phyloP scores from a whole-genome alignment of 2,113 vertebrate species.

The Podarcis raffonei region DNA sequence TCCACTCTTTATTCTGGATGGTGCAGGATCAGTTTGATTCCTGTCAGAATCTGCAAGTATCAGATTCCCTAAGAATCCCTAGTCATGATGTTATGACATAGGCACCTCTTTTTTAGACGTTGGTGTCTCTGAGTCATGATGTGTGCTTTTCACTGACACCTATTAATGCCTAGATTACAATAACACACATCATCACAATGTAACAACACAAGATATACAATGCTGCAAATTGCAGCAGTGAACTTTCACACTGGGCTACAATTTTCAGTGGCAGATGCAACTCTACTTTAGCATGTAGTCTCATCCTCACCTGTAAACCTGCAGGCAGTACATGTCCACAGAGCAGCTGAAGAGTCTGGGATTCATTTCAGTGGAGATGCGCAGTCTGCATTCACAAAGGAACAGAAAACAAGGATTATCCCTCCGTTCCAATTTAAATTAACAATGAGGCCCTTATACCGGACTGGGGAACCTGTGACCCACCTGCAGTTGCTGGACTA shows the following conservation, averaged over 20 bases:
- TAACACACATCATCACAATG: not conserved
- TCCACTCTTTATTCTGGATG: not conserved
- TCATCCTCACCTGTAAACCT: not conserved
- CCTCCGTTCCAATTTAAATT: not conserved
- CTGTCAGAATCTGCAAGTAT: not conserved
- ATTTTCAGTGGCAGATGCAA: not conserved
- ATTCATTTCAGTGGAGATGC: not conserved
- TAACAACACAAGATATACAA: not conserved
- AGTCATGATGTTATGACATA: not conserved
- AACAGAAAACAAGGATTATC: not conserved
- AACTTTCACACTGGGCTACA: not conserved
- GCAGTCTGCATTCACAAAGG: not conserved
- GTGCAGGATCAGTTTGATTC: not conserved
- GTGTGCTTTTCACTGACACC: not conserved
- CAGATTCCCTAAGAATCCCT: not conserved
- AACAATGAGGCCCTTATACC: not conserved
- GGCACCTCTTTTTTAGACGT: too few relatives aligned
- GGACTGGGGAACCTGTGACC: too few relatives aligned
- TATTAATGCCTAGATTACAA: not conserved
- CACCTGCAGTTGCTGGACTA: too few relatives aligned
- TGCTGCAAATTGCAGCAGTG: not conserved
- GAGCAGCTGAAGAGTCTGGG: too few relatives aligned
- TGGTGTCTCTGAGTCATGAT: not conserved
- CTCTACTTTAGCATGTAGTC: not conserved
- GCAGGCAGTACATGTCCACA: not conserved